Base-by-base conservation (phyloP, 1,140 invertebrate genomes). In the Meloidogyne exigua region DNA sequence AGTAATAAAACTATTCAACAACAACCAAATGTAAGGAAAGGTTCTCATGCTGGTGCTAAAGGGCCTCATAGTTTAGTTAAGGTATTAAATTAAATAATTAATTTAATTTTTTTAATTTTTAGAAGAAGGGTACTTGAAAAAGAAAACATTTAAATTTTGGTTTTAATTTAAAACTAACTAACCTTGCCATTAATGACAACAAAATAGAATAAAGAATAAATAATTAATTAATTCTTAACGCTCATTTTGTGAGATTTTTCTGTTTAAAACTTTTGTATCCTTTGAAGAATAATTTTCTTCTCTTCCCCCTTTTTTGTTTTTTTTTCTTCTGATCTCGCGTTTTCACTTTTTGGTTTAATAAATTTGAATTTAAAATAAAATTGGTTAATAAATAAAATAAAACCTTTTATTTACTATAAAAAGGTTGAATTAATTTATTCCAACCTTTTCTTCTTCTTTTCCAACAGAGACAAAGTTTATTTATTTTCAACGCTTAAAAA, bases 1-100 rank as follows among this genome's bases (percentile, higher is more conserved):
- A 77, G 64, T 23, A 78, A 68, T 32, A 74, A 66, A n/a, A 21
- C 57, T 7, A 65, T 74, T 32, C 49, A 57, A 57, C 49, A 57
- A n/a, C 49, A 49, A 49, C 44, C 18, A n/a, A 57, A 57, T 57
- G 9, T 57, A n/a, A 26, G 71, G 28, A 73, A 73, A 36, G 65
- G 49, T 1, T 73, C 71, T 15, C 71, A 73, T 28, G 42, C 71
- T 62, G 71, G 57, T 62, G 44, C 70, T 12, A 73, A 73, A 62
- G 71, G 71, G 1, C 57, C 39, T 25, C 26, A 23, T 62, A 39
- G 26, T 32, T 49, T 65, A 57, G 57, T 42, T 64, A 73, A 73
- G 49, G 71, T 64, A 7, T 23, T 12, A 42, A 18, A 32, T 2
- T 23, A 64, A 64, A 62, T 26, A 21, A 23, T 64, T n/a, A 13